Percentiles rank a stretch among this genome's conserved stretches.
Evolutionary conservation across 1,140 invertebrate species (phyloP).

Genomic region (Pantala flavescens): DNA sequence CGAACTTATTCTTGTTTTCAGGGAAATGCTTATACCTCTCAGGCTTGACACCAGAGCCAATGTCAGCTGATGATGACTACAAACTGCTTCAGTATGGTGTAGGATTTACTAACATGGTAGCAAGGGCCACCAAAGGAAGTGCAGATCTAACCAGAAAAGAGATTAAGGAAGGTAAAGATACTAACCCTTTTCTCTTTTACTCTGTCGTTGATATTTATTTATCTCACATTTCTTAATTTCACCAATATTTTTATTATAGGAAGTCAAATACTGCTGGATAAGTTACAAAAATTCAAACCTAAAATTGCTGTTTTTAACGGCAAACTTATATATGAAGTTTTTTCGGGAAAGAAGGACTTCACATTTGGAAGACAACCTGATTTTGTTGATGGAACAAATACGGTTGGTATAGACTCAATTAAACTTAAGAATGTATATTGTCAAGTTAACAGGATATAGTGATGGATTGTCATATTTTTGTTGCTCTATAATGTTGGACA

Average conservation of each 20-base stretch:
- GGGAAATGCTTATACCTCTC: conserved; percentile 93
- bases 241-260: conserved; percentile 38
- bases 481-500: conserved; percentile 20
- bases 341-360: conserved; percentile 95
- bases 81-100: conserved; percentile 88
- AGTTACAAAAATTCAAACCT: conserved; percentile 82
- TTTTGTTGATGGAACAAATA: conserved; percentile 83
- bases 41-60: conserved; percentile 84
- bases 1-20: conserved; percentile 31
- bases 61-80: conserved; percentile 92
- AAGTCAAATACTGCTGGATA: conserved; percentile 79
- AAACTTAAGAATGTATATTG: too few relatives aligned
- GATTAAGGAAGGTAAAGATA: conserved; percentile 74
- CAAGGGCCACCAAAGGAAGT: conserved; percentile 87
- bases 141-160: conserved; percentile 91
- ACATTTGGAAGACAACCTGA: conserved; percentile 91
- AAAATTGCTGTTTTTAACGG: conserved; percentile 98
- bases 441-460: too few relatives aligned
- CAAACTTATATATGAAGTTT: conserved; percentile 95
- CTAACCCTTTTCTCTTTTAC: neutral
- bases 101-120: conserved; percentile 96
- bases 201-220: neutral
- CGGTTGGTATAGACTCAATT: conserved; percentile 52
- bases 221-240: neutral
- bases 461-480: conserved; percentile 8